These are phyloP conservation scores for Panulirus ornatus DNA, from an alignment of 1,140 invertebrate genomes.

Conservation along the genomic window DNA sequence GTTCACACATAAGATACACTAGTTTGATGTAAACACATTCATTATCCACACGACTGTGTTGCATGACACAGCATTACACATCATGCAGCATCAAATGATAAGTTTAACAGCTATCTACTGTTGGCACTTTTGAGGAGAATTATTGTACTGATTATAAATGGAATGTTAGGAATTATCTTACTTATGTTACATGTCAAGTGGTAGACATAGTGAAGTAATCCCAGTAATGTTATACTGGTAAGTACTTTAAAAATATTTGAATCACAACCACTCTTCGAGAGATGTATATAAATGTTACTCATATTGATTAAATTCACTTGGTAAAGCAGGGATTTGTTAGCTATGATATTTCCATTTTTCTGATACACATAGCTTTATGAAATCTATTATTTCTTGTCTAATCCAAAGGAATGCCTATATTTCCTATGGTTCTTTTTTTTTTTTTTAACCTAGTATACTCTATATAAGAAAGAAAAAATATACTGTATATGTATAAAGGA, in stretches of 20 bases:
- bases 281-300: constrained; percentile 23
- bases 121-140: constrained; percentile 61
- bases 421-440: too few relatives aligned
- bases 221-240: neutral
- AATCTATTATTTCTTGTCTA: neutral
- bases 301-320: constrained; percentile 3
- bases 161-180: constrained; percentile 54
- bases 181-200: neutral
- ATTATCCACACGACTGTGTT: neutral
- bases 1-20: constrained; percentile 5
- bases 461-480: neutral
- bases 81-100: constrained; percentile 40
- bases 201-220: constrained; percentile 6
- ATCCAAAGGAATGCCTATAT: neutral
- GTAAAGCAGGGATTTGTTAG: constrained; percentile 16
- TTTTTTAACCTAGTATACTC: neutral
- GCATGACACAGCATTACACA: neutral
- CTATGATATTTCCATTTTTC: neutral
- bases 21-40: constrained; percentile 13
- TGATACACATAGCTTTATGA: neutral
- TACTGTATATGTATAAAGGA: too few relatives aligned
- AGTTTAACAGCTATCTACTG: constrained; percentile 40
- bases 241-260: constrained; percentile 15
- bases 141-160: constrained; percentile 60
- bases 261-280: constrained; percentile 34